Conservation (phyloP, 2,888 invertebrate genomes). For the Blastobasis adustella region DNA sequence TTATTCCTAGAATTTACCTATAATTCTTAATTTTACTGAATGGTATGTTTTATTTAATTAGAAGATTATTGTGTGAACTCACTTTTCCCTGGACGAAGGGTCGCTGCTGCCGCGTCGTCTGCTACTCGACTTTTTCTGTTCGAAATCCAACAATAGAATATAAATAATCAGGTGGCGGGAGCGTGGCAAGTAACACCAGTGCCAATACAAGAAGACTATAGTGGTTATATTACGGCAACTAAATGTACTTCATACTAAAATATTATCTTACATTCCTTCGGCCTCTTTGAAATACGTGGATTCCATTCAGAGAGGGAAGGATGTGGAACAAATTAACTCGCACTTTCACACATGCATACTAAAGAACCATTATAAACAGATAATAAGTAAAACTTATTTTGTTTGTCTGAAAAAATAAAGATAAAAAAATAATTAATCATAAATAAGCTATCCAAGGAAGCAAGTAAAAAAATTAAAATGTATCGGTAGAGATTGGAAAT, state of each 20-base stretch:
- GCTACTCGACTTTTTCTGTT: conserved; percentile 66
- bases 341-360: conserved; percentile 63
- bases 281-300: conserved; percentile 12
- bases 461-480: conserved; percentile 37
- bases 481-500: conserved; percentile 14
- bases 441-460: conserved; percentile 59
- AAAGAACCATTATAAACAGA: conserved; percentile 36
- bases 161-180: conserved; percentile 28
- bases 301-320: background rate
- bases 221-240: conserved; percentile 61
- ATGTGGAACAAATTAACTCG: conserved; percentile 22
- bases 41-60: background rate
- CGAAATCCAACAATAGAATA: conserved; percentile 37
- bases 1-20: too few species aligned
- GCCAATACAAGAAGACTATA: conserved; percentile 70
- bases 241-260: conserved; percentile 47
- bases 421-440: conserved; percentile 27
- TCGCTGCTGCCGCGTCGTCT: conserved; percentile 56
- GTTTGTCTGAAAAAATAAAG: conserved; percentile 33
- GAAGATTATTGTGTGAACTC: conserved; percentile 9
- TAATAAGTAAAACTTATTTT: conserved; percentile 41
- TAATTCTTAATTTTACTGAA: too few species aligned
- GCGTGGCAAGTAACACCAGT: conserved; percentile 56
- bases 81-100: conserved; percentile 57
- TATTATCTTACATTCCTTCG: conserved; percentile 40